A percentile compares a stretch with the other conserved stretches of the same genome.
These are phyloP conservation scores for Andrena bicolor DNA, from an alignment of 2,888 invertebrate species.

Conservation along the genomic window DNA sequence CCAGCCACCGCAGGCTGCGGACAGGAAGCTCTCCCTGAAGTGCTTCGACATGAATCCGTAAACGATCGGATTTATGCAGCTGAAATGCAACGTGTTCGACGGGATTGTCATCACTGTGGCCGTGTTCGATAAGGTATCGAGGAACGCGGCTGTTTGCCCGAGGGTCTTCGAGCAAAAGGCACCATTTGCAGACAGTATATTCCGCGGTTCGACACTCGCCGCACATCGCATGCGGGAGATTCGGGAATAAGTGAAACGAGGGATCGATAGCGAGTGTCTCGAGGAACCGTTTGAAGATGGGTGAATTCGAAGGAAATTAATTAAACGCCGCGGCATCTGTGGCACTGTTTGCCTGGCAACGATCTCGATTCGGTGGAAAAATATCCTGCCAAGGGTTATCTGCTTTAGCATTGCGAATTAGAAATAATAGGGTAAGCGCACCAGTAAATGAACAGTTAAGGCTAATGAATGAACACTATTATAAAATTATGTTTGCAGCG, in stretches of 20 bases:
- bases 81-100: slow-evolving; percentile 74
- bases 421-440: no score
- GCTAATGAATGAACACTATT: no score
- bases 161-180: background rate
- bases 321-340: slow-evolving; percentile 21
- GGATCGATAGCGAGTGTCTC: slow-evolving; percentile 5
- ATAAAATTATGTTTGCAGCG: no score
- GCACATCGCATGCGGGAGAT: no score
- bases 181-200: no score
- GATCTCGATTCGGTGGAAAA: background rate
- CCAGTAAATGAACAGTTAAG: no score
- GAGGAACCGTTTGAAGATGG: background rate
- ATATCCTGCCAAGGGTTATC: background rate
- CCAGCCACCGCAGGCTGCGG: slow-evolving; percentile 85
- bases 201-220: no score
- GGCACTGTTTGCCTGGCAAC: background rate
- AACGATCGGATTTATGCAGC: slow-evolving; percentile 90
- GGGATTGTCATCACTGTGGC: background rate
- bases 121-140: background rate
- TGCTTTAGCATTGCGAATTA: no score
- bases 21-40: slow-evolving; percentile 87
- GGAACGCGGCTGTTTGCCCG: background rate
- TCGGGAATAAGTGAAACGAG: slow-evolving; percentile 6
- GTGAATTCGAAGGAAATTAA: slow-evolving; percentile 13
- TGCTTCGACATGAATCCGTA: slow-evolving; percentile 92